Percentiles rank a stretch among this genome's conserved stretches.
Evolutionary conservation across 2,113 vertebrate genomes (phyloP).

Genomic region (Tenrec ecaudatus): DNA sequence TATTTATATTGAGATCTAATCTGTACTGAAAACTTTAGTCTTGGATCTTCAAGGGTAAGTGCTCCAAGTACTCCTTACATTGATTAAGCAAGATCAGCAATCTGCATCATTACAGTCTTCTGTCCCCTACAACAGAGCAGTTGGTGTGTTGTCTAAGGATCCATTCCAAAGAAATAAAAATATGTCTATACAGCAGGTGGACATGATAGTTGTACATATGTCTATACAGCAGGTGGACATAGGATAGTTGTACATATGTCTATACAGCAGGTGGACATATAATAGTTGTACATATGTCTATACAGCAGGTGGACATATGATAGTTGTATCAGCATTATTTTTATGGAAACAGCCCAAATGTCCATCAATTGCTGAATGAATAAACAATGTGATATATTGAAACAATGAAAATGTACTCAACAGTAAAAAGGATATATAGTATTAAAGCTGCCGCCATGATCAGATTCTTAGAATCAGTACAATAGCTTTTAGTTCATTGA

Average conservation of each 20-base stretch:
- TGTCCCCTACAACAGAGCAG: not conserved
- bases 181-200: not conserved
- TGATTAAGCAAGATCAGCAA: too few relatives aligned
- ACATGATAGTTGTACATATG: too few relatives aligned
- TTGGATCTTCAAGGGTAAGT: not conserved
- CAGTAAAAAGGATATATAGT: not conserved
- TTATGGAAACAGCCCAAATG: not conserved
- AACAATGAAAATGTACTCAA: not conserved
- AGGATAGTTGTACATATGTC: not conserved
- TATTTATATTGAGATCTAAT: not conserved
- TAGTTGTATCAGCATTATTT: not conserved
- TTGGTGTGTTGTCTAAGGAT: not conserved
- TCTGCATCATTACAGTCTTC: not conserved
- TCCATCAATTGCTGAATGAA: not conserved
- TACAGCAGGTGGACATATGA: not conserved
- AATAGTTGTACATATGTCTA: too few relatives aligned
- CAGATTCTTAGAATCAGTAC: not conserved
- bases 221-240: not conserved
- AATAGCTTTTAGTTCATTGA: slow-evolving; percentile 28
- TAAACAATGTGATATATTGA: not conserved
- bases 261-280: too few relatives aligned
- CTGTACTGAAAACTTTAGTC: not conserved
- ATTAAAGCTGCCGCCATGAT: not conserved
- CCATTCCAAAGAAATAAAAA: not conserved
- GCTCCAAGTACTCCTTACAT: not conserved